Evolutionary conservation across 92 coral and sea anemone genomes (phyloP).

Genomic region (Umimayanthus chanpuru): DNA sequence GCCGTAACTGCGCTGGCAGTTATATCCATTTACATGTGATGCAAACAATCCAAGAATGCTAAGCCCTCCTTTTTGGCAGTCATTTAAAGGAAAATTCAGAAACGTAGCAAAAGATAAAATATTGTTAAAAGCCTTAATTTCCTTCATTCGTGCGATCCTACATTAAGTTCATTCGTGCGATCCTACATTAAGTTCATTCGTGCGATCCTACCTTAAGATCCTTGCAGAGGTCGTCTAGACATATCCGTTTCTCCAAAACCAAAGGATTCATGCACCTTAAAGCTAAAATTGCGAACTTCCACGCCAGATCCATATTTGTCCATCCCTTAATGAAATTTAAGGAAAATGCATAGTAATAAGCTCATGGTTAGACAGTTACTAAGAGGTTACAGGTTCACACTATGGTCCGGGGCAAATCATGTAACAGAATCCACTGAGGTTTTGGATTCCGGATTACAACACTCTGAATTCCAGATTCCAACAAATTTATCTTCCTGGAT

Average conservation of each 20-base stretch:
- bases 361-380: neutral
- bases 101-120: neutral
- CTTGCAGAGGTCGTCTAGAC: neutral
- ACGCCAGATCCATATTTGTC: neutral
- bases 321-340: neutral
- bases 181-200: neutral
- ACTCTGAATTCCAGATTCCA: no score
- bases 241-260: neutral
- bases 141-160: neutral
- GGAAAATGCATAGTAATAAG: neutral
- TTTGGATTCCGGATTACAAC: no score
- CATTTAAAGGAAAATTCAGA: neutral
- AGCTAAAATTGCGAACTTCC: neutral
- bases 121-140: neutral
- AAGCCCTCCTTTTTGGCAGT: neutral
- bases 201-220: neutral
- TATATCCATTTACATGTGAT: no score
- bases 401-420: neutral
- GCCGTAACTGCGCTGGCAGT: no score
- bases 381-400: neutral
- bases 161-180: neutral
- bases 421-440: no score
- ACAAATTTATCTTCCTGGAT: no score
- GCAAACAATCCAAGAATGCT: no score
- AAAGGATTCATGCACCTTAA: neutral